Conservation (phyloP, 2,888 invertebrate genomes). For the Choristoneura rosaceana region DNA sequence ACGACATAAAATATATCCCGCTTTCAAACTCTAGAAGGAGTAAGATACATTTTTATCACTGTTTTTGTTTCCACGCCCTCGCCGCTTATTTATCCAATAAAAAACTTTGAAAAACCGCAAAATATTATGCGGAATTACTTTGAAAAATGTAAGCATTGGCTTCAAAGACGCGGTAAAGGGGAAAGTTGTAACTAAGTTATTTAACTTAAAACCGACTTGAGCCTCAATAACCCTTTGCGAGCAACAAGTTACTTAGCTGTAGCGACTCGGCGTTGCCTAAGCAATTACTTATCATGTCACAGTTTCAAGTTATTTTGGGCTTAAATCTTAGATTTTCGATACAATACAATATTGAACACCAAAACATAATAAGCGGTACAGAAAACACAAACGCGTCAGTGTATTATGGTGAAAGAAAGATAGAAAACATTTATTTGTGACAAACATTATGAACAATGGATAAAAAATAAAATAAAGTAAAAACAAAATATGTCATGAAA, state of each 20-base stretch:
- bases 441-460: too few relatives aligned
- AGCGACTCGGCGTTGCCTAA: background rate
- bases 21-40: background rate
- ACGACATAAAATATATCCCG: background rate
- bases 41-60: background rate
- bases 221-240: slow-evolving; percentile 2
- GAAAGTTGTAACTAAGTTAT: slow-evolving; percentile 33
- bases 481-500: too few relatives aligned
- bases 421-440: too few relatives aligned
- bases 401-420: too few relatives aligned
- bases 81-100: slow-evolving; percentile 10
- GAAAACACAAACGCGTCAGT: too few relatives aligned
- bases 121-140: slow-evolving; percentile 14
- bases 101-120: slow-evolving; percentile 20
- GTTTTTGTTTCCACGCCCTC: background rate
- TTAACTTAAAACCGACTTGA: slow-evolving; percentile 23
- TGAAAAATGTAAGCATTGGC: slow-evolving; percentile 8
- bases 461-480: too few relatives aligned
- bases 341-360: too few relatives aligned
- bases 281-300: background rate
- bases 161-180: slow-evolving; percentile 19
- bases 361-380: too few relatives aligned
- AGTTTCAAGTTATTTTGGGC: background rate
- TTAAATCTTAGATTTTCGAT: background rate
- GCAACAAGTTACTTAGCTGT: slow-evolving; percentile 18